phyloP scores from a whole-genome alignment of 2,113 vertebrate genomes.

The Myocastor coypus region DNA sequence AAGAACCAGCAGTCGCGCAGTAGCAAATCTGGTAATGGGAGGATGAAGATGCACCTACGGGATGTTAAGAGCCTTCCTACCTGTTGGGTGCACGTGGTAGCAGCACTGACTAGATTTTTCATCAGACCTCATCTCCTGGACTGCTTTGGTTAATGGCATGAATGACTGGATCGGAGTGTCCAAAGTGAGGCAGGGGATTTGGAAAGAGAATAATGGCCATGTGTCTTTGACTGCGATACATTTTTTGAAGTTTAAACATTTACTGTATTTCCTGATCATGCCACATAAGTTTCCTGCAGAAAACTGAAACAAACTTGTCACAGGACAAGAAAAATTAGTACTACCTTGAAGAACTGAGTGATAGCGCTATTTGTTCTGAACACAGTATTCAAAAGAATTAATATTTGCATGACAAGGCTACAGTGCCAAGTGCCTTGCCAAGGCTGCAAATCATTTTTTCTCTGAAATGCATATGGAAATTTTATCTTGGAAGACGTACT shows the following conservation, averaged over 20 bases:
- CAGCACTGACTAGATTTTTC: neutral
- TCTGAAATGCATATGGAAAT: neutral
- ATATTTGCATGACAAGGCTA: neutral
- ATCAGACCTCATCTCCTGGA: neutral
- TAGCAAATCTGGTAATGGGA: neutral
- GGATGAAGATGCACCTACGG: neutral
- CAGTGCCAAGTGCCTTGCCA: neutral
- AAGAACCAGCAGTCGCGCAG: neutral
- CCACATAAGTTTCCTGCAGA: neutral
- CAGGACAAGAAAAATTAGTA: neutral
- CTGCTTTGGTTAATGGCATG: neutral
- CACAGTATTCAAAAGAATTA: neutral
- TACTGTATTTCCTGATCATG: neutral
- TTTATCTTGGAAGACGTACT: neutral
- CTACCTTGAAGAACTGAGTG: constrained; percentile 9
- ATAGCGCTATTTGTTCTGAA: constrained; percentile 32
- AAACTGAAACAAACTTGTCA: neutral
- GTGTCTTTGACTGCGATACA: neutral
- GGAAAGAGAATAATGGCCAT: neutral
- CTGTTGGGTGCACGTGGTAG: neutral
- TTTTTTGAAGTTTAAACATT: neutral
- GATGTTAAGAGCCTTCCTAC: neutral
- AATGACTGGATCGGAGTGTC: neutral
- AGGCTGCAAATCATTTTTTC: neutral
- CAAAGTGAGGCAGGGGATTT: neutral